Base-by-base conservation (phyloP, 2,113 vertebrate genomes). In the Furnarius figulus region DNA sequence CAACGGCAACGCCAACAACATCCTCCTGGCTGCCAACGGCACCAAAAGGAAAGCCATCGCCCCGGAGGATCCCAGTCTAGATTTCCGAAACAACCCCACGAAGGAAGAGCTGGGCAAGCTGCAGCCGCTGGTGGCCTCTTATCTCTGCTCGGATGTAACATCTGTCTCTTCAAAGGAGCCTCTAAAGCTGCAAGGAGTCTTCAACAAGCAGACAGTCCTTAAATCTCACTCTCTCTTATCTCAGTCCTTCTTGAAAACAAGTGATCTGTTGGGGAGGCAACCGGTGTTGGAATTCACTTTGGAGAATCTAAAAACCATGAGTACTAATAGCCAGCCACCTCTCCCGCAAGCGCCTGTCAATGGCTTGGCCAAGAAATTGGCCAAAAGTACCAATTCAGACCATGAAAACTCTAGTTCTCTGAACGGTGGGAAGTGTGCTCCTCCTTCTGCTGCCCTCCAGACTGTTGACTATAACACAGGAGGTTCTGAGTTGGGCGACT, bases 111-210 rank as follows among this genome's bases (percentile, higher is more conserved):
- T 99, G 98, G 98, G 99, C 97, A 99, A 99, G 97, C 98, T 99
- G 96, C 99, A 99, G 97, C 99, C 99, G 2, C 97, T 99, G 92
- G 99, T 99, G 98, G 98, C 99, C 79, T 99, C 99, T 70, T 99
- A 99, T 95, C 98, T 99, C 95, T 99, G 99, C 97, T 99, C 99
- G 71, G 99, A 99, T 99, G 99, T 99, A 98, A 99, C 99, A 97
- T 97, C 99, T 96, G 99, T 99, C 93, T 96, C 99, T 78, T 98
- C 99, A 88, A 99, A 99, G 98, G 99, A 99, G 97, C 98, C 99
- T 80, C 98, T 99, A 97, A 99, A 99, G 97, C 98, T 99, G 95
- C 99, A 99, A 98, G 99, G 99, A 87, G 99, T 99, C 97, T 99
- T 99, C 97, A 99, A 99, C 97, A 99, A 99, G 98, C 99, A 99